These are phyloP conservation scores for Sclerodermus sp. DNA, from an alignment of 2,888 invertebrate species.

Conservation along the genomic window DNA sequence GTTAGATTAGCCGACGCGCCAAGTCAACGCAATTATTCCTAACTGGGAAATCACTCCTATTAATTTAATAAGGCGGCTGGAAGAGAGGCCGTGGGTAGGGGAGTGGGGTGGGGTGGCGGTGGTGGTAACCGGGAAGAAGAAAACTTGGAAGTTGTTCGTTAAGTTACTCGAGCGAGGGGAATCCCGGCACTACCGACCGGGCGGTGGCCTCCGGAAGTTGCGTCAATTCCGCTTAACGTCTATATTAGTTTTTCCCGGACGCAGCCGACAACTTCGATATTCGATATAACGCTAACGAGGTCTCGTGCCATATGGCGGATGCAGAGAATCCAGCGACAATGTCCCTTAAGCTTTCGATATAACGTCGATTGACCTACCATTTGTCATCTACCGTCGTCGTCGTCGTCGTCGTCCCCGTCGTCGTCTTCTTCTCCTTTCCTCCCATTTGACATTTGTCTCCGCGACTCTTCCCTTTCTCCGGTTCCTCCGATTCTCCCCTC, in stretches of 20 bases:
- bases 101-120: too few species aligned
- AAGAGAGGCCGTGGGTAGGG: too few species aligned
- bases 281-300: slow-evolving; percentile 25
- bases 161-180: not conserved
- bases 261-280: slow-evolving; percentile 15
- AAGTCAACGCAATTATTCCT: too few species aligned
- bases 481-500: not conserved
- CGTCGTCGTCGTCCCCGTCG: slow-evolving; percentile 10
- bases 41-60: too few species aligned
- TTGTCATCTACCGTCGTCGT: slow-evolving; percentile 20
- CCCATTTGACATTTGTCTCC: not conserved
- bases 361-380: slow-evolving; percentile 22
- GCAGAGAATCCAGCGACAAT: not conserved
- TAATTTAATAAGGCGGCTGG: too few species aligned
- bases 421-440: not conserved
- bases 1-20: too few species aligned
- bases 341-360: slow-evolving; percentile 33
- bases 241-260: slow-evolving; percentile 22
- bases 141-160: not conserved
- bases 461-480: slow-evolving; percentile 1
- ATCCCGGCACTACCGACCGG: not conserved
- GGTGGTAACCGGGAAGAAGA: too few species aligned
- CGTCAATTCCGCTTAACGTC: slow-evolving; percentile 21
- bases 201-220: not conserved
- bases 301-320: slow-evolving; percentile 26